Evolutionary conservation across 2,797 vertebrate genomes (phyloP).

Genomic region (Masticophis lateralis): DNA sequence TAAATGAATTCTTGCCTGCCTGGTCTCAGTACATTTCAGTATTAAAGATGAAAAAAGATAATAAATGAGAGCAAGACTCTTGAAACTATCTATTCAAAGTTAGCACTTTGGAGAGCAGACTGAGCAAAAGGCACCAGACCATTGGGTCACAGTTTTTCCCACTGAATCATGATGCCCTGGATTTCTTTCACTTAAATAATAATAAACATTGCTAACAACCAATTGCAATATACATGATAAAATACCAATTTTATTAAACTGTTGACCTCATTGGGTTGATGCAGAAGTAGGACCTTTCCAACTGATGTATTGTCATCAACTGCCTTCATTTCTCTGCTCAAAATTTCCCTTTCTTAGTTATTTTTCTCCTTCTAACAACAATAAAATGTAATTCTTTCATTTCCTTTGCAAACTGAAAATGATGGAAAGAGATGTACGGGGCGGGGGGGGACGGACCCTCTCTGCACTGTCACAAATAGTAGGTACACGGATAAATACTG

Average conservation of each 20-base stretch:
- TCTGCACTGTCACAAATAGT: background rate
- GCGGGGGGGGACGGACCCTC: rapidly evolving
- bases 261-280: background rate
- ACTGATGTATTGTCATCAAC: background rate
- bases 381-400: background rate
- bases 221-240: background rate
- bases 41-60: background rate
- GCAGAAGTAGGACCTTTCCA: background rate
- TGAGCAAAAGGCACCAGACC: background rate
- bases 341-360: background rate
- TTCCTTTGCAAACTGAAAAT: background rate
- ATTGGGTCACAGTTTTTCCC: too few species aligned
- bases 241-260: background rate
- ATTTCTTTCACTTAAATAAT: background rate
- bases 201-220: background rate
- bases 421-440: background rate
- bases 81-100: background rate
- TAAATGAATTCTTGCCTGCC: background rate
- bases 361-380: background rate
- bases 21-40: background rate
- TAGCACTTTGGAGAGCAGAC: background rate
- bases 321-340: background rate
- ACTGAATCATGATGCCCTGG: background rate
- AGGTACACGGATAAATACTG: background rate
- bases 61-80: background rate